These are phyloP conservation scores for Hydrozoanthus gracilis DNA, from an alignment of 92 coral and sea anemone genomes.

Conservation along the genomic window DNA sequence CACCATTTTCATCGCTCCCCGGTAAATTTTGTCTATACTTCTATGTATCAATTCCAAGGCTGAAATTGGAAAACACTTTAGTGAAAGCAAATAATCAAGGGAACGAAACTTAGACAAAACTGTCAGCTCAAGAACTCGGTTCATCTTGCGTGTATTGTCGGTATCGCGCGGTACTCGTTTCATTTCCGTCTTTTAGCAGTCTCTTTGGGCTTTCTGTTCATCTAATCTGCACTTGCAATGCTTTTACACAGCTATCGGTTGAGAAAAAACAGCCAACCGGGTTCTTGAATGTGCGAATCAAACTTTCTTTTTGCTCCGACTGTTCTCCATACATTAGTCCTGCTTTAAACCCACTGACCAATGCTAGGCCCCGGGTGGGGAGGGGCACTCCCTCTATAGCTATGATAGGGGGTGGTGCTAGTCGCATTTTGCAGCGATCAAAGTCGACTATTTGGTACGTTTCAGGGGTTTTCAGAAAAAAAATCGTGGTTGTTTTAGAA, in stretches of 20 bases:
- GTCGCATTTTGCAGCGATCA: too few relatives aligned
- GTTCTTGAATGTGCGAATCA: not conserved
- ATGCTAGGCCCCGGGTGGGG: not conserved
- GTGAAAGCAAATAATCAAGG: too few relatives aligned
- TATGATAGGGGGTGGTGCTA: too few relatives aligned
- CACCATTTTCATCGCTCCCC: too few relatives aligned
- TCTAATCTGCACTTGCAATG: not conserved
- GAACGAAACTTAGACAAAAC: too few relatives aligned
- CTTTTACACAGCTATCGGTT: not conserved
- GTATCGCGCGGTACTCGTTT: slow-evolving; percentile 1
- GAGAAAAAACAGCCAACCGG: not conserved
- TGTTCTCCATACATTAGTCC: not conserved
- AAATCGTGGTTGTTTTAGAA: too few relatives aligned
- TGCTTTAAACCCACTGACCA: not conserved
- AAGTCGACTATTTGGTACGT: too few relatives aligned
- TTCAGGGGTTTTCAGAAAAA: too few relatives aligned
- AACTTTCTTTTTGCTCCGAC: not conserved
- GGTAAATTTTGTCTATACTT: too few relatives aligned
- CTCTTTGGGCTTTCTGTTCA: not conserved
- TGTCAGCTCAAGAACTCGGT: not conserved
- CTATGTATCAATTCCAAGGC: too few relatives aligned
- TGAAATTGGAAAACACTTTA: too few relatives aligned
- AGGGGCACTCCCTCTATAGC: not conserved
- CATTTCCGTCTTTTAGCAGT: not conserved
- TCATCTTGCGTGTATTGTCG: not conserved